Conservation (phyloP, 1,140 invertebrate species). For the Samia ricini region DNA sequence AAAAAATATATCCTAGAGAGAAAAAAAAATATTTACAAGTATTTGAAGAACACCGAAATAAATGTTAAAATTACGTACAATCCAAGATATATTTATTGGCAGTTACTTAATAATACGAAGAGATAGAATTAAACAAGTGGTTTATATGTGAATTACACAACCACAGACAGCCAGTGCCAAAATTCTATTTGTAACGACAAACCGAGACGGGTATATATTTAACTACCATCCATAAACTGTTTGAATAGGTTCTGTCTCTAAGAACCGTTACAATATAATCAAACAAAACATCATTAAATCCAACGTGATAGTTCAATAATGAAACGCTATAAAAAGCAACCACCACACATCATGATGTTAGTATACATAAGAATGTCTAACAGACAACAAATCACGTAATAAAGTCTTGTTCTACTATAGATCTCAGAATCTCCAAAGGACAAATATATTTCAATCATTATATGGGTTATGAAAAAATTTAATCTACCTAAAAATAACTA, state of each 20-base stretch:
- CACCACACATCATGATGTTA: not conserved
- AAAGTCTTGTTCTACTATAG: not conserved
- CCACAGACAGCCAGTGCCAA: conserved; percentile 72
- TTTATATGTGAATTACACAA: conserved; percentile 75
- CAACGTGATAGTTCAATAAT: not conserved
- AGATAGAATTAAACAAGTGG: conserved; percentile 68
- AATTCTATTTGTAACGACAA: conserved; percentile 76
- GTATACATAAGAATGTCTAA: not conserved
- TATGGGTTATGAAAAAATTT: too few species aligned
- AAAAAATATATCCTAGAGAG: too few species aligned
- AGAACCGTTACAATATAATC: conserved; percentile 30
- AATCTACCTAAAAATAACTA: not conserved
- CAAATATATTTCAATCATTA: not conserved
- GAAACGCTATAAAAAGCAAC: not conserved
- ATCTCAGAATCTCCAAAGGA: not conserved
- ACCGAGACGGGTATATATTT: conserved; percentile 76
- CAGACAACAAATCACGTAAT: not conserved
- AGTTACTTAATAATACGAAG: conserved; percentile 37
- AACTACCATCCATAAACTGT: conserved; percentile 74
- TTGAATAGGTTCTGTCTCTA: conserved; percentile 52
- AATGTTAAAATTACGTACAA: not conserved
- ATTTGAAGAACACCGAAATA: not conserved
- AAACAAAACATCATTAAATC: conserved; percentile 22
- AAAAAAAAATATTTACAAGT: too few species aligned
- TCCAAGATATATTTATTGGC: conserved; percentile 2